Evolutionary conservation across 2,888 invertebrate genomes (phyloP).

Genomic region (Pantelozetes paolii): DNA sequence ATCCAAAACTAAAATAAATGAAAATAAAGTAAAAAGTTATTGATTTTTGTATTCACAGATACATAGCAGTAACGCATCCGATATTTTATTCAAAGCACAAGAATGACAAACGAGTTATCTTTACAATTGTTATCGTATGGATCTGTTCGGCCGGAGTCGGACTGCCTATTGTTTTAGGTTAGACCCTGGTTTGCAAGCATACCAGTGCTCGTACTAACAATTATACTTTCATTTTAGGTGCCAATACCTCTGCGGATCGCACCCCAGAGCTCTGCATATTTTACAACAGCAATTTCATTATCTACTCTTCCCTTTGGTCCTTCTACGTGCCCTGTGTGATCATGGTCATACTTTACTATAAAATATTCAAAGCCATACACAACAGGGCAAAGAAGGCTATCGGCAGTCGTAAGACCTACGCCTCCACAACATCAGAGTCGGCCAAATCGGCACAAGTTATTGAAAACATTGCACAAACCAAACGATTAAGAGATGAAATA

Average conservation of each 20-base stretch:
- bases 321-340: slow-evolving; percentile 98
- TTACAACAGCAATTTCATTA: slow-evolving; percentile 96
- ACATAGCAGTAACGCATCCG: slow-evolving; percentile 97
- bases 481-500: neutral
- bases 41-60: slow-evolving; percentile 62
- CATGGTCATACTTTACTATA: slow-evolving; percentile 96
- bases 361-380: slow-evolving; percentile 83
- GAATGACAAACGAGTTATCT: slow-evolving; percentile 86
- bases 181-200: neutral
- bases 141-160: slow-evolving; percentile 90
- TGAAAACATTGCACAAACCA: slow-evolving; percentile 35
- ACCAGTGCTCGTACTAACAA: neutral
- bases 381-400: slow-evolving; percentile 41
- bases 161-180: slow-evolving; percentile 72
- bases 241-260: slow-evolving; percentile 85
- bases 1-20: neutral
- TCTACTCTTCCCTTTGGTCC: slow-evolving; percentile 94
- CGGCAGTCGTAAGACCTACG: slow-evolving; percentile 27
- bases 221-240: slow-evolving; percentile 61
- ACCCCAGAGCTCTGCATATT: slow-evolving; percentile 73
- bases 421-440: neutral
- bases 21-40: neutral
- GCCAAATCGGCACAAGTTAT: slow-evolving; percentile 37
- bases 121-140: slow-evolving; percentile 94
- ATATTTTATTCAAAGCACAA: slow-evolving; percentile 98